These are phyloP conservation scores for Cryptoleucopteryx plumbea DNA, from an alignment of 2,113 vertebrate genomes.

Conservation along the genomic window DNA sequence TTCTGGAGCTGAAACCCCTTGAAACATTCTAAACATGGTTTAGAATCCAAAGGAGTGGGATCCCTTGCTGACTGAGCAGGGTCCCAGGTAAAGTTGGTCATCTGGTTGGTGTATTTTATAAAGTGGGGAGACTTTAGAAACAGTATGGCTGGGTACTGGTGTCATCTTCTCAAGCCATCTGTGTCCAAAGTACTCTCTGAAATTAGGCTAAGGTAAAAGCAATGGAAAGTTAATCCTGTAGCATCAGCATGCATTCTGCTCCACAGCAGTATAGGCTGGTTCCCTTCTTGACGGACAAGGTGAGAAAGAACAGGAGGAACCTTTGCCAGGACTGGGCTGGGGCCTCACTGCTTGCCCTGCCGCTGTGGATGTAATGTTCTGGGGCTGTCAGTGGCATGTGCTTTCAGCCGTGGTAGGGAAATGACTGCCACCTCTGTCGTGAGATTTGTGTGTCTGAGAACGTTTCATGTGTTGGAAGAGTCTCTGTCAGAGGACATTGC, in stretches of 20 bases:
- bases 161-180: neutral
- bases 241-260: neutral
- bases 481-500: neutral
- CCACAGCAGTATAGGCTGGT: neutral
- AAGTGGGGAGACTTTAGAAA: neutral
- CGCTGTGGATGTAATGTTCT: neutral
- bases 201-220: neutral
- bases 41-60: neutral
- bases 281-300: neutral
- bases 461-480: neutral
- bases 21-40: neutral
- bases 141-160: neutral
- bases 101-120: neutral
- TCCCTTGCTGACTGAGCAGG: neutral
- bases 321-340: neutral
- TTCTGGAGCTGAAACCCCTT: neutral
- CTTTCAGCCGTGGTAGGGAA: neutral
- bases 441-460: neutral
- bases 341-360: rapidly evolving
- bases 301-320: neutral
- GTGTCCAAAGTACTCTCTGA: neutral
- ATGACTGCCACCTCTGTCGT: neutral
- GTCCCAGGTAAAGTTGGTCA: neutral
- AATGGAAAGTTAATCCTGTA: neutral
- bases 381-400: neutral